Evolutionary conservation across 1,140 invertebrate species (phyloP), one percentile per base, ranked within the genome.

Genomic region (Fopius arisanus): DNA sequence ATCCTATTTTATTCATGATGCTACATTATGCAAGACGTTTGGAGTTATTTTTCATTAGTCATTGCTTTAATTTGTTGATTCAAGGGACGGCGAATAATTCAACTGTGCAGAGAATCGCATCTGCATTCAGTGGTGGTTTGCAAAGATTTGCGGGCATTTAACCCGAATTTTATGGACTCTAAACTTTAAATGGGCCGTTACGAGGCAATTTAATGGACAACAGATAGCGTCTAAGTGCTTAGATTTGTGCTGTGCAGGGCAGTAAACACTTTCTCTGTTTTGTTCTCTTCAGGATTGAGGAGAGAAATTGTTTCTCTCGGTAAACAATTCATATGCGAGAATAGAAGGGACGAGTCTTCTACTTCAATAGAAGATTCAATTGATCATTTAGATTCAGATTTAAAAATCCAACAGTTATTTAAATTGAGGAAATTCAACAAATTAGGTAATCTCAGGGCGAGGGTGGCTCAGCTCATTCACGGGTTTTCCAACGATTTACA

Each of bases 131-230:
- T 70, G 71, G 51, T 72, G 41, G 73, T 72, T n/a, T 7, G 69
- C 31, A 67, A 68, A 73, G 70, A 76, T 76, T 68, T 71, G 72
- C 72, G 59, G 76, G 67, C 76, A 77, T 81, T 82, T 80, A 80
- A 81, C 78, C 76, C 73, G 65, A 68, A 78, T 76, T 80, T 82
- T 82, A 82, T 81, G 80, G 81, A 78, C 81, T 79, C 78, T 82
- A 81, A 82, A 81, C 76, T 71, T 70, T 79, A 78, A 81, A 78
- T 76, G 76, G 77, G 81, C 76, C 78, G 78, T 81, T 82, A 79
- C 72, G 65, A 66, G 70, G 70, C 74, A 80, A 80, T 82, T 81
- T 80, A 82, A 82, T 81, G 78, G 81, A 78, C 78, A 79, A 78
- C 76, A 78, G 76, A 81, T 82, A 79, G 78, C 78, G 75, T 80